Base-by-base conservation (phyloP, 2,797 vertebrate genomes). In the Sebastes vulpes region DNA sequence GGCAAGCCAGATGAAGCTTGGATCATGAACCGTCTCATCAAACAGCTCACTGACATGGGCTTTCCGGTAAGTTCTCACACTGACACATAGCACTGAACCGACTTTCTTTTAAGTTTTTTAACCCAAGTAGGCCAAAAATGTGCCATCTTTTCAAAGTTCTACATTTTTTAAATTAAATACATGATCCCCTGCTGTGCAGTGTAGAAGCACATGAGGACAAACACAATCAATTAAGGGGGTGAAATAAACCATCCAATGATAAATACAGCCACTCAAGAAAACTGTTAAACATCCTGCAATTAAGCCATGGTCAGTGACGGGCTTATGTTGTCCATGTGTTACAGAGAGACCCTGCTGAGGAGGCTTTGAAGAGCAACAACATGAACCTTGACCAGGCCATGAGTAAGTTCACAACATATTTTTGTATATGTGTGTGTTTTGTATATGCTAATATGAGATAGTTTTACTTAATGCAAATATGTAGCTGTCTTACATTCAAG, bases 361-460 rank as follows among this genome's bases (percentile, higher is more conserved):
- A 99, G 95, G 98, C 98, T 93, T 96, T 99, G 96, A 99, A 98
- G 95, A 99, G 97, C 94, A 99, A 97, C 97, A 98, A 96, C 92
- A 98, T 99, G 98, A 99, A 99, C 93, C 97, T 99, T 8, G 98
- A 99, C 92, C 98, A 99, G 97, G 98, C 98, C 95, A 99, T 99
- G 98, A 99, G 98, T 99, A 95, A 97, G 98, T 97, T 73, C 8
- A 59, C 25, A 9, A 11, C n/a, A 57, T 67, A 18, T 67, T 53
- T 50, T 5, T 64, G 18, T 57, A 1, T 1, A 54, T 58, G n/a
- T 63, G 9, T 80, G n/a, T 28, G 9, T 31, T 18, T 46, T 42
- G 3, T 1, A 31, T 1, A 31, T 32, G 4, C 26, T 0, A n/a
- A 21, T 50, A 26, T 60, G 20, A 67, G 4, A 28, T 60, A 18